Conservation (phyloP, 53 echinoderm and acorn worm genomes). For the Apostichopus leukothele region DNA sequence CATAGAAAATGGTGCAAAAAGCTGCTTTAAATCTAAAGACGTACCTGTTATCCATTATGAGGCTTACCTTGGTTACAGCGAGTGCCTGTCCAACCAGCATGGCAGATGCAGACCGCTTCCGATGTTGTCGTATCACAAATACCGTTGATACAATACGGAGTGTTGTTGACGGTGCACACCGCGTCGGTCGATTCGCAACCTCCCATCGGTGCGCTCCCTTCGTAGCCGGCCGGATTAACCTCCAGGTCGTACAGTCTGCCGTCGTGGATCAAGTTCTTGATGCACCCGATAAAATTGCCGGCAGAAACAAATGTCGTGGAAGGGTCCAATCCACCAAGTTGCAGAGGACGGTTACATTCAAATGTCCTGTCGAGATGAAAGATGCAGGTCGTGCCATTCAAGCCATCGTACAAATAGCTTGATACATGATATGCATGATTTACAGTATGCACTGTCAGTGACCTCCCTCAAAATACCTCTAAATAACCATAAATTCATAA, state of each 20-base stretch:
- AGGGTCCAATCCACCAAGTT: slow-evolving; percentile 71
- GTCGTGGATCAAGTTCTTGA: slow-evolving; percentile 76
- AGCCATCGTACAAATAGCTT: not conserved
- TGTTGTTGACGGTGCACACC: slow-evolving; percentile 27
- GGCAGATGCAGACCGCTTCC: slow-evolving; percentile 66
- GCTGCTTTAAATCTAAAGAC: too few species aligned
- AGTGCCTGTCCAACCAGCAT: slow-evolving; percentile 70
- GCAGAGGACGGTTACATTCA: slow-evolving; percentile 67
- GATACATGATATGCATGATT: too few species aligned
- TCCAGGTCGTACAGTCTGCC: slow-evolving; percentile 79
- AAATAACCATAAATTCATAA: too few species aligned
- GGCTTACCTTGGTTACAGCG: slow-evolving; percentile 67
- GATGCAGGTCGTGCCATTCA: not conserved
- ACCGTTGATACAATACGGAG: slow-evolving; percentile 68
- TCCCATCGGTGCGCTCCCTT: slow-evolving; percentile 41
- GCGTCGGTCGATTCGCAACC: slow-evolving; percentile 73
- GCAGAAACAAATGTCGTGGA: slow-evolving; percentile 5
- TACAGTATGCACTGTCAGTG: too few species aligned
- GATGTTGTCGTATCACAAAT: slow-evolving; percentile 60
- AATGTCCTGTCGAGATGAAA: slow-evolving; percentile 48
- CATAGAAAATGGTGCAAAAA: too few species aligned
- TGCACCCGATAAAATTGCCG: slow-evolving; percentile 71
- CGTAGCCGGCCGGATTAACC: slow-evolving; percentile 35
- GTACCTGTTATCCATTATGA: too few species aligned
- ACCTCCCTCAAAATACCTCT: too few species aligned